Percentiles rank a stretch among this genome's conserved stretches.
phyloP scores from a whole-genome alignment of 2,888 invertebrate species.

The Parascotia fuliginaria region DNA sequence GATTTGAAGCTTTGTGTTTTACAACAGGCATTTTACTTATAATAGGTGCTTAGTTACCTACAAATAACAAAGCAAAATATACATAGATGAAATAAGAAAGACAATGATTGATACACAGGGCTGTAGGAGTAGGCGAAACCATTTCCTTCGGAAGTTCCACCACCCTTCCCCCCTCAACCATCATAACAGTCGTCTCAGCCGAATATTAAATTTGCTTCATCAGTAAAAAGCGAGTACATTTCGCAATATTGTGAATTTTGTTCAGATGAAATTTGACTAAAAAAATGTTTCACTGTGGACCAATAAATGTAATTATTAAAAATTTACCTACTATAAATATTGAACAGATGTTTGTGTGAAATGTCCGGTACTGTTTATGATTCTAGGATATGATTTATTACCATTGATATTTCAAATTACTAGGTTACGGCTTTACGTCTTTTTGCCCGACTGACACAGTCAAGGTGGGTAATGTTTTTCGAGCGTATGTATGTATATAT shows the following conservation, averaged over 20 bases:
- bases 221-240: slow-evolving; percentile 62
- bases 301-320: slow-evolving; percentile 35
- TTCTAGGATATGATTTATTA: slow-evolving; percentile 11
- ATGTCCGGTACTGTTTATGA: not conserved
- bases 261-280: slow-evolving; percentile 46
- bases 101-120: slow-evolving; percentile 69
- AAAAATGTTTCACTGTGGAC: slow-evolving; percentile 24
- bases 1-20: slow-evolving; percentile 8
- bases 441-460: too few species aligned
- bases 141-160: slow-evolving; percentile 52
- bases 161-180: slow-evolving; percentile 41
- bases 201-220: slow-evolving; percentile 80
- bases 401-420: not conserved
- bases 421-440: too few species aligned
- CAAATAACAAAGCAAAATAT: slow-evolving; percentile 46
- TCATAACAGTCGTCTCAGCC: slow-evolving; percentile 64
- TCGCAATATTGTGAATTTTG: slow-evolving; percentile 73
- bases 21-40: slow-evolving; percentile 47
- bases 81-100: slow-evolving; percentile 56
- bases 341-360: slow-evolving; percentile 6
- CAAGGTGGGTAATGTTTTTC: too few species aligned
- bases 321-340: slow-evolving; percentile 23
- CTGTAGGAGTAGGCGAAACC: slow-evolving; percentile 56
- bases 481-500: too few species aligned
- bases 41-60: slow-evolving; percentile 24